phyloP scores from a whole-genome alignment of 2,797 vertebrate species.

The Oryzias sinensis region DNA sequence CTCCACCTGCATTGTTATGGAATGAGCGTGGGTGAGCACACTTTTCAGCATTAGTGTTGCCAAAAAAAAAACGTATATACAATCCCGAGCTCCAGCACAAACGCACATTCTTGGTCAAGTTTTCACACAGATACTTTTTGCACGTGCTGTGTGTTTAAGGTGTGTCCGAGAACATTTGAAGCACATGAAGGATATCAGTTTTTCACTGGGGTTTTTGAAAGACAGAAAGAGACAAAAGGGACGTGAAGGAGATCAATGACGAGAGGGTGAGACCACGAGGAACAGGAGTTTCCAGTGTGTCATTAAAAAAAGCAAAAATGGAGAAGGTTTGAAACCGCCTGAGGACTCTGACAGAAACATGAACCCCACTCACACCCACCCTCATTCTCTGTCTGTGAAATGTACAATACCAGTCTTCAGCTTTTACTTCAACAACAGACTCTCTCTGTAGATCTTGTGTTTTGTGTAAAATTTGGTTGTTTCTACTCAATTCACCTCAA shows the following conservation, averaged over 20 bases:
- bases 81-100: not conserved
- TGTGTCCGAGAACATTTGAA: conserved; percentile 14
- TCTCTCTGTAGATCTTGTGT: too few relatives aligned
- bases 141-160: conserved; percentile 10
- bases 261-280: conserved; percentile 35
- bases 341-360: conserved; percentile 58
- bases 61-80: not conserved
- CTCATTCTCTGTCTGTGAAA: not conserved
- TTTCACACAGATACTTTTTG: not conserved
- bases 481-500: too few relatives aligned
- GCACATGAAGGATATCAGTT: conserved; percentile 35
- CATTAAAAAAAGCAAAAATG: conserved; percentile 25
- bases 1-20: not conserved
- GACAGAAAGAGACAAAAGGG: conserved; percentile 17
- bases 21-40: not conserved
- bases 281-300: conserved; percentile 57
- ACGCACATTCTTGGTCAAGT: not conserved
- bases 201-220: conserved; percentile 32
- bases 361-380: conserved; percentile 13
- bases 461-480: too few relatives aligned
- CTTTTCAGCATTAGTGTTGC: not conserved
- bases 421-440: too few relatives aligned
- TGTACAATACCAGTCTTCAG: not conserved
- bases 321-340: conserved; percentile 35
- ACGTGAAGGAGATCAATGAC: conserved; percentile 1